Base-by-base conservation (phyloP, 37 sponge, comb jelly and placozoan species). In the Diacarnus erythraeanus region DNA sequence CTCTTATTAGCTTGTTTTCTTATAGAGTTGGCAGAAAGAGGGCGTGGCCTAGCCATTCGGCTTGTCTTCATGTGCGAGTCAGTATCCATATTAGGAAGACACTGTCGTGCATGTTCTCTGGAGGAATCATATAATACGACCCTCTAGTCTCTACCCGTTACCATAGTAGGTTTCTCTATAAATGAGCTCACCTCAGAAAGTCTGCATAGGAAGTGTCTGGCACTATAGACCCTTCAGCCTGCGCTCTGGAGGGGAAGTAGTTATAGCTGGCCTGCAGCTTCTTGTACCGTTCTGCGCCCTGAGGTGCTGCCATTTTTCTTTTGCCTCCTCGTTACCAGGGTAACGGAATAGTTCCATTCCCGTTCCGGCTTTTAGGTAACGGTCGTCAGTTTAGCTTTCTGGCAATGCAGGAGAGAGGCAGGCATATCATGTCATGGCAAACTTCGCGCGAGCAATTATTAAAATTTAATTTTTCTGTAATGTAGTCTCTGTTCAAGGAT, bases 161-260 rank as follows among this genome's bases (percentile, higher is more conserved):
- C 6, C 12, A 47, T 12, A 15, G 51, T 47, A 15, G 12, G 51
- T 8, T 54, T 30, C 34, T 54, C 17, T 30, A 47, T 54, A 31
- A 26, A 56, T 40, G 5, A 41, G 41, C 74, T 74, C 42, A 88
- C 83, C 77, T 82, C 20, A 82, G 57, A 41, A 88, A 88, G 56
- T 88, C 68, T 0, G 88, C 88, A 42, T 87, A 87, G 38, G 82
- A 39, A 9, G 77, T 83, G 69, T 83, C 59, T 23, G 84, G 84
- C 15, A 83, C 5, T 2, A 83, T 59, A n/a, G 76, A 75, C 20
- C 67, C 57, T 54, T 76, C 84, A 4, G 71, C 81, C 31, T 18
- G 42, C n/a, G 71, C 42, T 56, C 4, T 36, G 23, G 41, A 9
- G 22, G 77, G 22, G 25, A 76, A 42, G 38, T 34, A 27, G 60